These are phyloP conservation scores for Microtus oregoni DNA, from an alignment of 2,113 vertebrate species.

Conservation along the genomic window DNA sequence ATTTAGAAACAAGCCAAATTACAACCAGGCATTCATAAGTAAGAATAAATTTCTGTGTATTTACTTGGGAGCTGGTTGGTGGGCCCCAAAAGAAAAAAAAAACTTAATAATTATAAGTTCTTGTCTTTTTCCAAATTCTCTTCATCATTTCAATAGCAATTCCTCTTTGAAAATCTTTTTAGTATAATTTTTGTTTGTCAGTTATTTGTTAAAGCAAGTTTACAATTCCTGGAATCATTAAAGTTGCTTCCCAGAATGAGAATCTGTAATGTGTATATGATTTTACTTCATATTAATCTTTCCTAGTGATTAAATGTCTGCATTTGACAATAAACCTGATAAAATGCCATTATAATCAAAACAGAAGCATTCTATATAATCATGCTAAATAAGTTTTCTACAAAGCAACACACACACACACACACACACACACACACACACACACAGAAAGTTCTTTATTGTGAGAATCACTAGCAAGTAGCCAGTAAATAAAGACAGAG, in stretches of 20 bases:
- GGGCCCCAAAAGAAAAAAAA: too few relatives aligned
- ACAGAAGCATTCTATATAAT: neutral
- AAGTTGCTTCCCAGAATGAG: neutral
- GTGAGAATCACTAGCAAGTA: neutral
- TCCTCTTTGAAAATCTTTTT: neutral
- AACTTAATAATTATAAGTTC: neutral
- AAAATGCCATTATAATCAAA: neutral
- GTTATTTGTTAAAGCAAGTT: conserved; percentile 3
- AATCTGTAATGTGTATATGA: neutral
- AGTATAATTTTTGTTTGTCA: neutral
- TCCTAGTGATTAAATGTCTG: neutral
- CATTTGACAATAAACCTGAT: neutral
- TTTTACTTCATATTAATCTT: neutral
- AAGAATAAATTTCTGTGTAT: neutral
- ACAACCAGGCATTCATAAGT: too few relatives aligned
- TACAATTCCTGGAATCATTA: neutral
- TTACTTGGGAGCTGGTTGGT: neutral
- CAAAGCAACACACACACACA: neutral
- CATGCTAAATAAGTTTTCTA: neutral
- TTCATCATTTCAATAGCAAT: neutral
- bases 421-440: neutral
- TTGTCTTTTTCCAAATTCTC: neutral
- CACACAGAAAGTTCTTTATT: neutral
- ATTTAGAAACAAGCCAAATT: too few relatives aligned
- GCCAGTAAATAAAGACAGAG: neutral